A percentile compares a stretch with the other conserved stretches of the same genome.
Conservation (phyloP, 2,113 vertebrate species). For the Smithornis capensis region DNA sequence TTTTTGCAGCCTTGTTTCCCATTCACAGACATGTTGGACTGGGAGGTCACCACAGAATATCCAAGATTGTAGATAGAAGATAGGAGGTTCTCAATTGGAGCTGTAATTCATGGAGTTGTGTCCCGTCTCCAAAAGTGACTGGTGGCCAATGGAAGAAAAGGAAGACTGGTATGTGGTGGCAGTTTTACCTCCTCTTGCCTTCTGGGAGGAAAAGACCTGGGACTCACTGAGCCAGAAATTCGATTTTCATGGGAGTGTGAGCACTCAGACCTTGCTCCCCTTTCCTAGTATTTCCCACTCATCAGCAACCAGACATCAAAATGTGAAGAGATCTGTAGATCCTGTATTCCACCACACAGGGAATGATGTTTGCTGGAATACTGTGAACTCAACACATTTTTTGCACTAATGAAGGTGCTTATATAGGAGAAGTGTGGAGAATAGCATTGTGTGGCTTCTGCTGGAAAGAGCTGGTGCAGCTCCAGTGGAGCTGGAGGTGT, state of each 20-base stretch:
- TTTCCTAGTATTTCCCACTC: background rate
- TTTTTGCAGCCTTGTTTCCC: background rate
- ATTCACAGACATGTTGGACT: background rate
- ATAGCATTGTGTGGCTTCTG: background rate
- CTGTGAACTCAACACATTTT: background rate
- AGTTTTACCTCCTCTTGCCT: background rate
- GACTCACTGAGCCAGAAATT: background rate
- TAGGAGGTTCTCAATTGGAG: background rate
- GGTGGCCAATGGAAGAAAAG: background rate
- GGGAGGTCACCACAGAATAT: background rate
- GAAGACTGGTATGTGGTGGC: fast-evolving
- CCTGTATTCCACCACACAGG: background rate
- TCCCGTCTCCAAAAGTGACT: background rate
- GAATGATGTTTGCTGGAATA: background rate
- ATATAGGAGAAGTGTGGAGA: background rate
- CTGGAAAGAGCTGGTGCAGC: background rate
- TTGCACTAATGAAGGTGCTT: background rate
- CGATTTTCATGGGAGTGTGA: background rate
- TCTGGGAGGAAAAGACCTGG: background rate
- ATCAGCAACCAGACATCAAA: background rate
- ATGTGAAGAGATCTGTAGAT: background rate
- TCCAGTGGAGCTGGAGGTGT: background rate
- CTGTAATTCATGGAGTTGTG: background rate
- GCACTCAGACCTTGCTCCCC: background rate
- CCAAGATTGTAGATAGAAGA: background rate